A percentile compares a stretch with the other conserved stretches of the same genome.
phyloP scores from a whole-genome alignment of 2,888 invertebrate genomes.

The Conchocele bisecta region DNA sequence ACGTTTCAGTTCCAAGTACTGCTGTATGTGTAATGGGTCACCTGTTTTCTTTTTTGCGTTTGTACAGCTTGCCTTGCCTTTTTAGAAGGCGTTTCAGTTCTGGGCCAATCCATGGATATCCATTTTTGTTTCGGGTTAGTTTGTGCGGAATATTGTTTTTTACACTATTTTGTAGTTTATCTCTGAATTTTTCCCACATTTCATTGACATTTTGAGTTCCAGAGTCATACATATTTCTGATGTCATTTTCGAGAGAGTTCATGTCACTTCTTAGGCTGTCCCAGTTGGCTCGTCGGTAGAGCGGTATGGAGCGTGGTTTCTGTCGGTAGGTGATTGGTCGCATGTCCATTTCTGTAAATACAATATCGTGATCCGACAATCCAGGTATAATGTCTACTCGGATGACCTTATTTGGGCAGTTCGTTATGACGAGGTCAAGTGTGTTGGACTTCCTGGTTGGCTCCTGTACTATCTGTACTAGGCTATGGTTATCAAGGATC shows the following conservation, averaged over 20 bases:
- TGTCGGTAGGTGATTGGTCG: neutral
- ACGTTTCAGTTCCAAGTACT: conserved; percentile 6
- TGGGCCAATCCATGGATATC: conserved; percentile 13
- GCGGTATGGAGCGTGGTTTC: neutral
- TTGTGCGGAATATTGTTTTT: conserved; percentile 11
- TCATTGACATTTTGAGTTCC: neutral
- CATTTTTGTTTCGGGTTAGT: conserved; percentile 10
- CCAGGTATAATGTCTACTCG: conserved; percentile 14
- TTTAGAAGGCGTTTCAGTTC: neutral
- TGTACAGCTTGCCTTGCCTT: neutral
- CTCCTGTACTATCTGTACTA: conserved; percentile 38
- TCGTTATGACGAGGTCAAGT: conserved; percentile 11
- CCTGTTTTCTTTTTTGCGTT: conserved; percentile 4
- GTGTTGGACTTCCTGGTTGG: conserved; percentile 14
- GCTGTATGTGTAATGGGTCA: neutral
- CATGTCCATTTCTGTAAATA: conserved; percentile 12
- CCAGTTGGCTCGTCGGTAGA: conserved; percentile 6
- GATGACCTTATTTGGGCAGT: neutral
- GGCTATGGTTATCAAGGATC: conserved; percentile 19
- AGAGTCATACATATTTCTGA: neutral
- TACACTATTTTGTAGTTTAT: neutral
- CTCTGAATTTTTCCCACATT: conserved; percentile 10
- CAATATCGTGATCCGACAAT: conserved; percentile 33
- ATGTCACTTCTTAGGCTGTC: neutral
- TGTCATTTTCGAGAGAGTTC: conserved; percentile 8